Percentiles rank a stretch among this genome's conserved stretches.
These are phyloP conservation scores for Pararge aegeria DNA, from an alignment of 1,140 invertebrate genomes.

Conservation along the genomic window DNA sequence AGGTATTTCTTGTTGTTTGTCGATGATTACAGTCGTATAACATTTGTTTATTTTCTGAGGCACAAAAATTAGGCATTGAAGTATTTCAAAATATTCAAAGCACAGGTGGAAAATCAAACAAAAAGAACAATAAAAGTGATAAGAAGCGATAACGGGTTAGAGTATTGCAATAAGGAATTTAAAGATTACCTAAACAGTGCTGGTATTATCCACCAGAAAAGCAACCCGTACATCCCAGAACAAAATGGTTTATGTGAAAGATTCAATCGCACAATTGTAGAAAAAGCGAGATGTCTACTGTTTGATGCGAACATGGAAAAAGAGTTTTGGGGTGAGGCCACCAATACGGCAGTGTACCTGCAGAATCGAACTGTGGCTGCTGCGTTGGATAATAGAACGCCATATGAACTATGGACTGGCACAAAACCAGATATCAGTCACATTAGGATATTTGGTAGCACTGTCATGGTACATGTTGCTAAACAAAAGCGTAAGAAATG, in stretches of 20 bases:
- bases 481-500: conserved; percentile 20
- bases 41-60: conserved; percentile 3
- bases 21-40: conserved; percentile 7
- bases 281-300: conserved; percentile 13
- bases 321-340: conserved; percentile 20
- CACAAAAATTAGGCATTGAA: conserved; percentile 9
- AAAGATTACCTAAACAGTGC: neutral
- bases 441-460: conserved; percentile 15
- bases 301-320: conserved; percentile 10
- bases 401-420: conserved; percentile 22
- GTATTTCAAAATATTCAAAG: conserved; percentile 7
- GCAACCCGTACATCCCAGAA: conserved; percentile 5
- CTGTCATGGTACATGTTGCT: conserved; percentile 19
- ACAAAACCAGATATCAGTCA: conserved; percentile 17
- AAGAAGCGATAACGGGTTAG: conserved; percentile 6
- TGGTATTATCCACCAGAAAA: conserved; percentile 12
- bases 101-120: conserved; percentile 11
- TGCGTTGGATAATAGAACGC: conserved; percentile 11
- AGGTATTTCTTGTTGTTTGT: conserved; percentile 16
- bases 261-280: conserved; percentile 7
- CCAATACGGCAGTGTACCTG: conserved; percentile 21
- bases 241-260: conserved; percentile 14
- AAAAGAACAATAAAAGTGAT: conserved; percentile 8
- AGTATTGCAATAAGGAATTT: conserved; percentile 9
- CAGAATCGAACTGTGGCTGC: conserved; percentile 11